A percentile compares a stretch with the other conserved stretches of the same genome.
Evolutionary conservation across 1,140 invertebrate genomes (phyloP).

Genomic region (Cydia strobilella): DNA sequence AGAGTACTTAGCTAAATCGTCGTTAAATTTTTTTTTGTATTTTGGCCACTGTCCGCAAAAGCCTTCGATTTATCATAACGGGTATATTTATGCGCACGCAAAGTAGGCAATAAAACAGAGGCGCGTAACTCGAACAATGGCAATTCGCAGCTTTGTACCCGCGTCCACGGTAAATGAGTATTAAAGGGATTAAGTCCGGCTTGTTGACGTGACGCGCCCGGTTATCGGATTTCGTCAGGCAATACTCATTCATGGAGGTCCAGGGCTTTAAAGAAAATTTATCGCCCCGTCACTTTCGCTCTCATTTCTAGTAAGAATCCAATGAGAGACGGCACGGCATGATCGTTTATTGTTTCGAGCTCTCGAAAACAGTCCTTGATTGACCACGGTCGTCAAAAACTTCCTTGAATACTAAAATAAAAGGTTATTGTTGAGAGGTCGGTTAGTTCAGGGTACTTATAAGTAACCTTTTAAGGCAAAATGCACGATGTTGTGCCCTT

Average conservation of each 20-base stretch:
- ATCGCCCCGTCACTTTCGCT: constrained; percentile 52
- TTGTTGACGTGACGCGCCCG: constrained; percentile 69
- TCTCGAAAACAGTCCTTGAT: not conserved
- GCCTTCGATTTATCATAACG: constrained; percentile 32
- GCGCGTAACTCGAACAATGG: constrained; percentile 59
- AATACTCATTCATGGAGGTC: constrained; percentile 52
- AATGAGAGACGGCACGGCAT: not conserved
- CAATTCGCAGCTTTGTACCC: constrained; percentile 47
- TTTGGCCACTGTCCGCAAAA: constrained; percentile 12
- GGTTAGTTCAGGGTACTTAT: constrained; percentile 9
- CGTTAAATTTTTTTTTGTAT: constrained; percentile 4
- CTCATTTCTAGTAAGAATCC: not conserved
- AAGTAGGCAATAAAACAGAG: constrained; percentile 58
- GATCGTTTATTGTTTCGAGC: not conserved
- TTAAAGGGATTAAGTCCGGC: constrained; percentile 73
- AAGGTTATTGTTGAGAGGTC: not conserved
- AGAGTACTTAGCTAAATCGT: constrained; percentile 1
- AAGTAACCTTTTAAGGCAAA: not conserved
- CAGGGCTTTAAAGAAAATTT: constrained; percentile 47
- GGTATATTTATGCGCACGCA: constrained; percentile 30
- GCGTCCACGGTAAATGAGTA: constrained; percentile 58
- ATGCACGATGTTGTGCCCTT: not conserved
- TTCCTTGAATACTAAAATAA: constrained; percentile 6
- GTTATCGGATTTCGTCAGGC: constrained; percentile 65
- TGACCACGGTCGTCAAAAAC: constrained; percentile 13